Percentiles rank a stretch among this genome's conserved stretches.
These are phyloP conservation scores for Lagria hirta DNA, from an alignment of 2,888 invertebrate species.

Conservation along the genomic window DNA sequence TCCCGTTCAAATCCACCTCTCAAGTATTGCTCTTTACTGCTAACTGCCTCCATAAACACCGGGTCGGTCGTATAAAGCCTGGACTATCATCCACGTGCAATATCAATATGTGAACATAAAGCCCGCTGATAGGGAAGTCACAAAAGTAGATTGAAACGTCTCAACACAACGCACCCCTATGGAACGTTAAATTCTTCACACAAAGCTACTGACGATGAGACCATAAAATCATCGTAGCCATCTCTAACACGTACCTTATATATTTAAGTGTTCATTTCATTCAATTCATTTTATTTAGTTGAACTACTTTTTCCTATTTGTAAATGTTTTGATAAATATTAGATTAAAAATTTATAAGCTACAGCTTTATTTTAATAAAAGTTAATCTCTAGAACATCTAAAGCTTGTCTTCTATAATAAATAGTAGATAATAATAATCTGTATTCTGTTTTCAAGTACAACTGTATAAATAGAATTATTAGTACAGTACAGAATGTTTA, in stretches of 20 bases:
- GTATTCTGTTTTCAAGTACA: no score
- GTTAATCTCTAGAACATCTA: no score
- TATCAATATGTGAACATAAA: conserved; percentile 40
- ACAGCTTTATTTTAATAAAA: no score
- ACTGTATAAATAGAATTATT: no score
- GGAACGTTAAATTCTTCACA: conserved; percentile 23
- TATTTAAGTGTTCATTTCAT: no score
- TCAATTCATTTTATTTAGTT: no score
- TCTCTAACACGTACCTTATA: neutral
- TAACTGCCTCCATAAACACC: conserved; percentile 45
- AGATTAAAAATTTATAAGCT: no score
- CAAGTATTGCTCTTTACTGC: conserved; percentile 44
- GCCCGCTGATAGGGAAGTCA: conserved; percentile 29
- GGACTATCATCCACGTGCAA: conserved; percentile 39
- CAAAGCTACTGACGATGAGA: conserved; percentile 7
- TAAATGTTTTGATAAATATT: no score
- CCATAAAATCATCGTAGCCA: conserved; percentile 23
- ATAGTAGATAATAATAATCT: no score
- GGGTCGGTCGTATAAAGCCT: conserved; percentile 37
- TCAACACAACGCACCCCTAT: conserved; percentile 19
- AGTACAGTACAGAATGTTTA: no score
- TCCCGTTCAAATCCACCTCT: conserved; percentile 36
- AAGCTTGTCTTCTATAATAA: no score
- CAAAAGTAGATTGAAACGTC: conserved; percentile 30
- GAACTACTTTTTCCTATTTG: no score